phyloP scores from a whole-genome alignment of 53 echinoderm and acorn worm genomes.

The Paracentrotus lividus region DNA sequence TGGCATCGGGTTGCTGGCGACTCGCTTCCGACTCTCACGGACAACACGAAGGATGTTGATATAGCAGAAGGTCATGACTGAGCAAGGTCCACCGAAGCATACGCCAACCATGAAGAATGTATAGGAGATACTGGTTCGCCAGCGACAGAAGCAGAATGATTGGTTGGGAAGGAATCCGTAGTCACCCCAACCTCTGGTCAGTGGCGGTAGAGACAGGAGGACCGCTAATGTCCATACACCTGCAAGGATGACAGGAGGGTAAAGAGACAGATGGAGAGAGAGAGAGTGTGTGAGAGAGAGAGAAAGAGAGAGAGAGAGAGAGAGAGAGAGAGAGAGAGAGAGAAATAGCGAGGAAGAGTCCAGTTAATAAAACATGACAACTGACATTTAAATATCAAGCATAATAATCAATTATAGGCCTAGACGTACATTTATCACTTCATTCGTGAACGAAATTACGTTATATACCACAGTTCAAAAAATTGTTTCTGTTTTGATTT shows the following conservation, averaged over 20 bases:
- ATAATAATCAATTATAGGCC: too few species aligned
- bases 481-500: too few species aligned
- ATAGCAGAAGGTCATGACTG: slow-evolving; percentile 96
- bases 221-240: slow-evolving; percentile 92
- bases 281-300: not conserved
- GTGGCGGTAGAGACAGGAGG: slow-evolving; percentile 84
- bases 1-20: slow-evolving; percentile 65
- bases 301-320: not conserved
- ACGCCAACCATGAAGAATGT: slow-evolving; percentile 98
- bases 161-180: slow-evolving; percentile 92
- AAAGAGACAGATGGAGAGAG: not conserved
- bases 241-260: not conserved
- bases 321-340: not conserved
- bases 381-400: not conserved
- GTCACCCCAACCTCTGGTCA: slow-evolving; percentile 82
- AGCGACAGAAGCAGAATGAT: slow-evolving; percentile 96
- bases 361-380: not conserved
- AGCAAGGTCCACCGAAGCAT: slow-evolving; percentile 98
- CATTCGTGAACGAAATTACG: too few species aligned
- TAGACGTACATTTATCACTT: too few species aligned
- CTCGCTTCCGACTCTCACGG: slow-evolving; percentile 80
- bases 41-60: slow-evolving; percentile 87
- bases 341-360: not conserved
- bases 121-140: slow-evolving; percentile 84
- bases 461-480: too few species aligned